Evolutionary conservation across 2,797 vertebrate species (phyloP).

Genomic region (Danio kyathit): DNA sequence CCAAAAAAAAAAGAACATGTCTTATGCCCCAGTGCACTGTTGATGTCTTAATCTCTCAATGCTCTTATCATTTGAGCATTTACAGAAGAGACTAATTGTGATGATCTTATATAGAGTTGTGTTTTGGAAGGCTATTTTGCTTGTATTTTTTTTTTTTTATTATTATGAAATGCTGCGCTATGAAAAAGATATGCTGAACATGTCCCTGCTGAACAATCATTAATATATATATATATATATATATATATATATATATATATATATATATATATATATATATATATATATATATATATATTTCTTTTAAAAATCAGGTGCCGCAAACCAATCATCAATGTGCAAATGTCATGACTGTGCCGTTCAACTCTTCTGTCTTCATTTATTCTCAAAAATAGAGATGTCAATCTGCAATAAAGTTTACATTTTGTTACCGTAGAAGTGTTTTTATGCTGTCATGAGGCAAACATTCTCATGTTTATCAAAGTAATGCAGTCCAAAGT

Average conservation of each 20-base stretch:
- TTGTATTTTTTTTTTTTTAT: conserved; percentile 67
- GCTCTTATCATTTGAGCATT: conserved; percentile 68
- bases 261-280: no score
- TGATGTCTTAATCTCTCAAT: conserved; percentile 78
- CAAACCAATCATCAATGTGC: conserved; percentile 70
- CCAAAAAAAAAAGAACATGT: conserved; percentile 75
- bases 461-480: no score
- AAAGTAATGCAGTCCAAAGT: no score
- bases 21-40: conserved; percentile 77
- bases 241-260: no score
- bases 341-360: conserved; percentile 79
- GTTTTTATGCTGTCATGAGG: not conserved
- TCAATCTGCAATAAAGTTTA: conserved; percentile 85
- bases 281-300: not conserved
- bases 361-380: conserved; percentile 76
- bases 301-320: conserved; percentile 39
- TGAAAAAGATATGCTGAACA: conserved; percentile 61
- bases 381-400: conserved; percentile 76
- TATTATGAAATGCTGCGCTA: conserved; percentile 59
- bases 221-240: not conserved
- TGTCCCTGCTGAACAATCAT: conserved; percentile 54
- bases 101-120: conserved; percentile 67
- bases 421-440: conserved; percentile 78
- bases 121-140: conserved; percentile 54
- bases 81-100: conserved; percentile 74